These are phyloP conservation scores for Spongilla lacustris DNA, from an alignment of 37 sponge, comb jelly and placozoan species.

Conservation along the genomic window DNA sequence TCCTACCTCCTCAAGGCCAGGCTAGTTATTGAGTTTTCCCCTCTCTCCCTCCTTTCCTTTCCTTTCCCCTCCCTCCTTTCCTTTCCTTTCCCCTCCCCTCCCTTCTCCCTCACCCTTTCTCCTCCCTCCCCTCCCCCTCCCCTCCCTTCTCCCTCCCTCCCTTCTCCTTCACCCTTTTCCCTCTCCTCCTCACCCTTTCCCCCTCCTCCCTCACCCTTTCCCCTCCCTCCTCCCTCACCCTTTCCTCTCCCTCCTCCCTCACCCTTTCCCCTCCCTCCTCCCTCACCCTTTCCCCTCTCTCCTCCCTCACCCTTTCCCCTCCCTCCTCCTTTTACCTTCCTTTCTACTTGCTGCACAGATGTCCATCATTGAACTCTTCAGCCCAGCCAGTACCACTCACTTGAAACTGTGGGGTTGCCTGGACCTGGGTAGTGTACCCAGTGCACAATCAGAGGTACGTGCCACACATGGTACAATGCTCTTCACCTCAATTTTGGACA, in stretches of 20 bases:
- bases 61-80: background rate
- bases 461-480: too few relatives aligned
- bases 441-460: too few relatives aligned
- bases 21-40: background rate
- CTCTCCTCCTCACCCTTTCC: background rate
- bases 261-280: background rate
- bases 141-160: background rate
- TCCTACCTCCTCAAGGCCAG: too few relatives aligned
- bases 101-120: background rate
- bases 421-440: too few relatives aligned
- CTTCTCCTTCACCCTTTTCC: background rate
- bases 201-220: background rate
- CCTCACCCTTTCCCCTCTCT: background rate
- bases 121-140: background rate
- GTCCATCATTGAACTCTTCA: too few relatives aligned
- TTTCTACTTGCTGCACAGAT: constrained; percentile 6
- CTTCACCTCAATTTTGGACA: too few relatives aligned
- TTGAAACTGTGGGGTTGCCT: too few relatives aligned
- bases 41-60: background rate
- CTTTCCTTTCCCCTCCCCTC: background rate
- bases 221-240: constrained; percentile 2
- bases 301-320: background rate
- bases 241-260: background rate
- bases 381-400: too few relatives aligned
- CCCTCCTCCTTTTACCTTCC: background rate